Conservation (phyloP, 2,113 vertebrate genomes). For the Lethenteron camtschaticum region DNA sequence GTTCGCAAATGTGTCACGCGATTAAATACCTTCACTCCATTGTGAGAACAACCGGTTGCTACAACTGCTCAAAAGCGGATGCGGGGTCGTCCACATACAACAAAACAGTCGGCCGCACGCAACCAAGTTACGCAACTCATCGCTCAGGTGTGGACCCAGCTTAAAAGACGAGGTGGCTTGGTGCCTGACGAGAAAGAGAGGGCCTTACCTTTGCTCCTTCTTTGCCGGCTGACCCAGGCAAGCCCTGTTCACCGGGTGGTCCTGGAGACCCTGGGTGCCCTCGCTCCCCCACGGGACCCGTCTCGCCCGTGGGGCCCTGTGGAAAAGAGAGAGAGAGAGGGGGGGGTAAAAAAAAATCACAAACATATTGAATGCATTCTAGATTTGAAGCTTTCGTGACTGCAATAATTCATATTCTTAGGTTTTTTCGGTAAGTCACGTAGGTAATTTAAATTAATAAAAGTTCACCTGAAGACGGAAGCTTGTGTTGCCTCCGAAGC, state of each 20-base stretch:
- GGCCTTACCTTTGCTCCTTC: slow-evolving; percentile 55
- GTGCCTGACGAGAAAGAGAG: slow-evolving; percentile 11
- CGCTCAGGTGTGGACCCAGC: no score
- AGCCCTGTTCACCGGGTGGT: slow-evolving; percentile 59
- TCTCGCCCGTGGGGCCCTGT: slow-evolving; percentile 60
- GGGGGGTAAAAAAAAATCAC: background rate
- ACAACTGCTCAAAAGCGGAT: background rate
- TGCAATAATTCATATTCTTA: no score
- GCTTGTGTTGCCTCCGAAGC: no score
- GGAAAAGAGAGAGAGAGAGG: slow-evolving; percentile 3
- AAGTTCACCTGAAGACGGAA: no score
- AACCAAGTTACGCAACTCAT: no score
- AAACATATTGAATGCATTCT: no score
- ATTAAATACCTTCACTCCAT: no score
- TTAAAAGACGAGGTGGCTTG: background rate
- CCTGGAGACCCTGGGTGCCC: slow-evolving; percentile 65
- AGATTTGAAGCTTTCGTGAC: no score
- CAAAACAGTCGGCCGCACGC: no score
- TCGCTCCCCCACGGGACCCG: slow-evolving; percentile 49
- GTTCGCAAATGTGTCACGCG: no score
- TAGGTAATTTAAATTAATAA: no score
- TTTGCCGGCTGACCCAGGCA: slow-evolving; percentile 50
- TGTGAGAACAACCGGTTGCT: background rate
- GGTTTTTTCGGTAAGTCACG: no score
- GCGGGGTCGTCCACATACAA: background rate